Evolutionary conservation across 2,888 invertebrate genomes (phyloP).

Genomic region (Mechanitis mazaeus): DNA sequence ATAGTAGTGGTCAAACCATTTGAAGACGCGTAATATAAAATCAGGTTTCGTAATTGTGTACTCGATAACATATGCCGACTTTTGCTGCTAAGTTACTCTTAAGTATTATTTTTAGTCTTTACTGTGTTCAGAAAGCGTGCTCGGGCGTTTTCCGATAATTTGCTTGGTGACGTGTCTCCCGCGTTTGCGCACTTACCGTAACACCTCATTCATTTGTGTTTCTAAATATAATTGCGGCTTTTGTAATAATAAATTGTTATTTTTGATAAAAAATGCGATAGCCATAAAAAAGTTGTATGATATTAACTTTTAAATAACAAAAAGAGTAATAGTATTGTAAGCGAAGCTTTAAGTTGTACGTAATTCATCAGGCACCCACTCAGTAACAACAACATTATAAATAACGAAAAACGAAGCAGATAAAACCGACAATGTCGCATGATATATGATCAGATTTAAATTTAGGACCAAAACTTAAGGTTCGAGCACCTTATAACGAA

Average conservation of each 20-base stretch:
- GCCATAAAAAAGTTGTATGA: conserved; percentile 2
- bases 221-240: conserved; percentile 1
- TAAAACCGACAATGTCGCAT: conserved; percentile 72
- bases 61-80: conserved; percentile 35
- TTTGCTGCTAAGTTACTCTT: conserved; percentile 43
- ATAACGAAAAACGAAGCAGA: conserved; percentile 54
- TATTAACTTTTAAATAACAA: conserved; percentile 11
- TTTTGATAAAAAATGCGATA: conserved; percentile 5
- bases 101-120: conserved; percentile 64
- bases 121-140: conserved; percentile 73
- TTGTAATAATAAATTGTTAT: conserved; percentile 6
- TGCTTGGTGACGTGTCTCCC: conserved; percentile 50
- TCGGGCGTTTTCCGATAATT: conserved; percentile 64
- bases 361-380: conserved; percentile 39
- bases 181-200: conserved; percentile 49
- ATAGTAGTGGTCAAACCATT: not conserved
- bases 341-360: conserved; percentile 30
- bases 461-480: conserved; percentile 64
- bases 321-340: conserved; percentile 23
- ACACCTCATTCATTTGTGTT: conserved; percentile 40
- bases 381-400: conserved; percentile 33
- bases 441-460: conserved; percentile 75
- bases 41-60: conserved; percentile 26
- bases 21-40: conserved; percentile 6
- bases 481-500: conserved; percentile 60